Evolutionary conservation across 2,888 invertebrate species (phyloP).

Genomic region (Sialis fuliginosa): DNA sequence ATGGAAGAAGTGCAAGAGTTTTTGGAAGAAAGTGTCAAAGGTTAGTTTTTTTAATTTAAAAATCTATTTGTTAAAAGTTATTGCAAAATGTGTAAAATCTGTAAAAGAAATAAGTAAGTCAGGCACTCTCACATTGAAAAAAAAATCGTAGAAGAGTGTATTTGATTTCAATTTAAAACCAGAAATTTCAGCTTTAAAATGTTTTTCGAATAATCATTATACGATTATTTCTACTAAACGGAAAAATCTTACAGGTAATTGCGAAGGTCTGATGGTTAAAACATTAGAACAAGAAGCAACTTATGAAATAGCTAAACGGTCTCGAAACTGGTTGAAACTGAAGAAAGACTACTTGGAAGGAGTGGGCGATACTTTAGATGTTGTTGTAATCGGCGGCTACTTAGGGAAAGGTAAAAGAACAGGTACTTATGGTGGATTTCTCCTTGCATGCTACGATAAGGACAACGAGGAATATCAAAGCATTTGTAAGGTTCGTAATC

Average conservation of each 20-base stretch:
- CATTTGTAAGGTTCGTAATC: slow-evolving; percentile 59
- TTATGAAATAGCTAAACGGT: slow-evolving; percentile 93
- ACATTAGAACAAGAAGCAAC: slow-evolving; percentile 75
- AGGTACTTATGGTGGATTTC: slow-evolving; percentile 86
- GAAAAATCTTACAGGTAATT: slow-evolving; percentile 67
- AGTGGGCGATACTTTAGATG: slow-evolving; percentile 89
- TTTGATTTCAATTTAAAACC: no score
- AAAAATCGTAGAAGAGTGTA: no score
- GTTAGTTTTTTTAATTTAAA: slow-evolving; percentile 12
- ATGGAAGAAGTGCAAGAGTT: slow-evolving; percentile 89
- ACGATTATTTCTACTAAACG: no score
- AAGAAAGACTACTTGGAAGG: slow-evolving; percentile 97
- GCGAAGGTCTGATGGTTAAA: slow-evolving; percentile 98
- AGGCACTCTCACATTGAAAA: no score
- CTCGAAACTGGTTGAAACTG: slow-evolving; percentile 86
- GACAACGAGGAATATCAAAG: slow-evolving; percentile 83
- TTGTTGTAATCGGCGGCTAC: slow-evolving; percentile 91
- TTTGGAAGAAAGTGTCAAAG: slow-evolving; percentile 80
- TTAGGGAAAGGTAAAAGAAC: slow-evolving; percentile 83
- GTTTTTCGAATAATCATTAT: no score
- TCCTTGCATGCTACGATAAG: slow-evolving; percentile 83
- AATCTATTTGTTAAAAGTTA: no score
- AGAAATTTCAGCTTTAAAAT: no score
- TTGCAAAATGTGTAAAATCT: no score
- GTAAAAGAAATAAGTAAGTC: no score